Percentiles rank a stretch among this genome's conserved stretches.
Evolutionary conservation across 2,113 vertebrate genomes (phyloP).

Genomic region (Theristicus caerulescens): DNA sequence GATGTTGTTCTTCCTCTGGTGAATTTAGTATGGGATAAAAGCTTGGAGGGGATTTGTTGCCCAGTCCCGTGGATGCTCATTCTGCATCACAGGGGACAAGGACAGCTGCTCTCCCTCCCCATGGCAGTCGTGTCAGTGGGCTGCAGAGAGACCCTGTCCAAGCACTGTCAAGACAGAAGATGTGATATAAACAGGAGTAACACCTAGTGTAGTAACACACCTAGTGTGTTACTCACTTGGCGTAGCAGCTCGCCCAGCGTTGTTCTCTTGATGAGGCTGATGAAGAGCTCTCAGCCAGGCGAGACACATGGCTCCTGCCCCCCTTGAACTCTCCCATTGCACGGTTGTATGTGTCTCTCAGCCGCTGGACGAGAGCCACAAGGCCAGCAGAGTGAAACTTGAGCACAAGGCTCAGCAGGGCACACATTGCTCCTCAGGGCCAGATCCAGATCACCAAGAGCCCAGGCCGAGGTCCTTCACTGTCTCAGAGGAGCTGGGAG

Average conservation of each 20-base stretch:
- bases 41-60: not conserved
- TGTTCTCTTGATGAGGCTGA: not conserved
- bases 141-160: not conserved
- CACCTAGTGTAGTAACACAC: not conserved
- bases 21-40: not conserved
- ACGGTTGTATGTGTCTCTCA: not conserved
- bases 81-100: not conserved
- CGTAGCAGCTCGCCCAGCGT: not conserved
- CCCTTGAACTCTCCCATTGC: not conserved
- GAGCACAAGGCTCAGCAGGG: not conserved
- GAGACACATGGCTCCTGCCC: not conserved
- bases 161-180: not conserved
- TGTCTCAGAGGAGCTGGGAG: not conserved
- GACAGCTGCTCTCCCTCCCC: not conserved
- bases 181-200: not conserved
- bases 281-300: not conserved
- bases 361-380: rapidly evolving
- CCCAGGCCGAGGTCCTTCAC: not conserved
- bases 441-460: not conserved
- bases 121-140: not conserved
- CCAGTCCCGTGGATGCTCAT: rapidly evolving
- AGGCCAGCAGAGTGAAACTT: not conserved
- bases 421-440: rapidly evolving
- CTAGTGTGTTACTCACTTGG: not conserved
- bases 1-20: not conserved